Conservation (phyloP, 2,888 invertebrate genomes). For the Hetaerina titia region DNA sequence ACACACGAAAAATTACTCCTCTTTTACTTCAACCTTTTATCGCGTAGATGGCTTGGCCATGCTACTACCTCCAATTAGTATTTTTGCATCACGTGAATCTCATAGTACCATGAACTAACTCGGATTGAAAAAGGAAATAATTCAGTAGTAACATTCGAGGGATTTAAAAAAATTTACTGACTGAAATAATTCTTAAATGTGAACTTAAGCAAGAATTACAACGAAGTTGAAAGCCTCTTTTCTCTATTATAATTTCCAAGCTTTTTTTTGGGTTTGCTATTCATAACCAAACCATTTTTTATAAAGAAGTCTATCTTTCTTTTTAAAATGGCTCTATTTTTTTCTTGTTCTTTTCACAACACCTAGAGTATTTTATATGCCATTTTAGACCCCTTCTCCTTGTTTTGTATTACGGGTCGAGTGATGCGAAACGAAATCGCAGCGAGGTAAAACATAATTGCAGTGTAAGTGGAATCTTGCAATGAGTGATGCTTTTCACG, state of each 20-base stretch:
- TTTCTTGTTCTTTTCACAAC: not conserved
- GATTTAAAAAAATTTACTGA: not conserved
- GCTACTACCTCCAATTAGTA: too few relatives aligned
- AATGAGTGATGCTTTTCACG: not conserved
- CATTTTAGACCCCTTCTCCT: too few relatives aligned
- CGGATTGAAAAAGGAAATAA: not conserved
- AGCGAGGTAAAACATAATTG: not conserved
- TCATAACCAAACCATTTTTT: too few relatives aligned
- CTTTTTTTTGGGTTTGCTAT: too few relatives aligned
- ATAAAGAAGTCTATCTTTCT: too few relatives aligned
- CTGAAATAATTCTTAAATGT: too few relatives aligned
- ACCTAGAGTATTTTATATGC: not conserved
- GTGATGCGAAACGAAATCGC: not conserved
- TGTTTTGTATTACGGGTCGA: not conserved
- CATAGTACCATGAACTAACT: not conserved
- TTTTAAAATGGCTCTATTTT: too few relatives aligned
- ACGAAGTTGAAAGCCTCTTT: too few relatives aligned
- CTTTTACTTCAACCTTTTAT: not conserved
- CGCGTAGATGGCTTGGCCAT: not conserved
- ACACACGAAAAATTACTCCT: not conserved
- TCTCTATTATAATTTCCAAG: too few relatives aligned
- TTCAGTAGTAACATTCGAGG: not conserved
- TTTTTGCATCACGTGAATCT: too few relatives aligned
- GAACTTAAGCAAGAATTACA: too few relatives aligned
- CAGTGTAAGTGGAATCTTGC: too few relatives aligned